phyloP scores from a whole-genome alignment of 2,888 invertebrate genomes.

The Monoplex corrugatus region DNA sequence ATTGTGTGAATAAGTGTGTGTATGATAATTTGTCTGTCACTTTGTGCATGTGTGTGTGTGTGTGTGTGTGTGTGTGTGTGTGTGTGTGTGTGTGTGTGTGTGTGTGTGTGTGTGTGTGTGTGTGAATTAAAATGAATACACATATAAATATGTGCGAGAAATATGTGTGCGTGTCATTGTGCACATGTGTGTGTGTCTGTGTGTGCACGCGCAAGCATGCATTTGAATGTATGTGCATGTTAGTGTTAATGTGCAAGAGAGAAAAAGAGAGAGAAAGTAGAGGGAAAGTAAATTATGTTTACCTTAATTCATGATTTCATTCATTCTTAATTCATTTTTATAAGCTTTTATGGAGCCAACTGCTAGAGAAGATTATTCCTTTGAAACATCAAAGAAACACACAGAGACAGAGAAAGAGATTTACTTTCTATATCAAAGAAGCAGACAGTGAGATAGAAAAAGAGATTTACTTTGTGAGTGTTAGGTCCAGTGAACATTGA shows the following conservation, averaged over 20 bases:
- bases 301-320: no score
- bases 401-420: background rate
- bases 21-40: no score
- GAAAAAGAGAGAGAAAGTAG: background rate
- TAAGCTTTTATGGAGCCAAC: no score
- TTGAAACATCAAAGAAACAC: no score
- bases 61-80: background rate
- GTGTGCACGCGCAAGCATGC: background rate
- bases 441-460: conserved; percentile 11
- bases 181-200: background rate
- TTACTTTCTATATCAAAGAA: no score
- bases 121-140: background rate
- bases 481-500: no score
- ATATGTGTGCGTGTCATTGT: background rate
- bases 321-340: no score
- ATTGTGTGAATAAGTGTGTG: no score
- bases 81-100: background rate
- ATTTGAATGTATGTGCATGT: background rate
- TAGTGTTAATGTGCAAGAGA: background rate
- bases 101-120: background rate
- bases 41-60: no score
- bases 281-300: background rate
- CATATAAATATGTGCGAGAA: background rate
- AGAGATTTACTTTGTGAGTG: no score
- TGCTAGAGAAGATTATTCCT: no score